A percentile compares a stretch with the other conserved stretches of the same genome.
These are phyloP conservation scores for Tetragnatha montana DNA, from an alignment of 2,888 invertebrate species.

Conservation along the genomic window DNA sequence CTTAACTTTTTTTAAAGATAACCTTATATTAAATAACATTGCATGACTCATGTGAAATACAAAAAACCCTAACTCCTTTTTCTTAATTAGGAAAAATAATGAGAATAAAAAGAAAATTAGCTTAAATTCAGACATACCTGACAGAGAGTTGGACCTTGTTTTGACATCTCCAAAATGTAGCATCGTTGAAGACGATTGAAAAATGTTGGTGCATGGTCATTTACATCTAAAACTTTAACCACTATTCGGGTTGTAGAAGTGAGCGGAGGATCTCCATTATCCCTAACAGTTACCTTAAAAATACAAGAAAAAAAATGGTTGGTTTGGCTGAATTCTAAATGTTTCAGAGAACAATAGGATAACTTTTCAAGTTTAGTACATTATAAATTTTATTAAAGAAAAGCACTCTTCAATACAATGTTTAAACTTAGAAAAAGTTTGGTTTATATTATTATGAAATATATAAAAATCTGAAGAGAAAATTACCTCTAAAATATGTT, in stretches of 20 bases:
- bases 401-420: too few species aligned
- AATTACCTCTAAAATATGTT: slow-evolving; percentile 91
- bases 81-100: too few species aligned
- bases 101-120: too few species aligned
- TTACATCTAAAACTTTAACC: slow-evolving; percentile 92
- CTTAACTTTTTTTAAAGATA: too few species aligned
- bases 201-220: slow-evolving; percentile 96
- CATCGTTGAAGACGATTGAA: slow-evolving; percentile 86
- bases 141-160: slow-evolving; percentile 63
- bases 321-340: too few species aligned
- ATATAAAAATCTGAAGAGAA: neutral
- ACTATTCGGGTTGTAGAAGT: slow-evolving; percentile 83
- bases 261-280: slow-evolving; percentile 87
- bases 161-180: slow-evolving; percentile 82
- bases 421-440: neutral
- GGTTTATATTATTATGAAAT: neutral
- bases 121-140: slow-evolving; percentile 44
- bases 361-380: too few species aligned
- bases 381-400: too few species aligned
- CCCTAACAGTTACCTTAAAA: slow-evolving; percentile 82
- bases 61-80: too few species aligned
- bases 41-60: too few species aligned
- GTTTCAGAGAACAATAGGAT: too few species aligned
- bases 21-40: too few species aligned
- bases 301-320: neutral